phyloP scores from a whole-genome alignment of 2,797 vertebrate genomes.

The Gymnothorax reevesii region DNA sequence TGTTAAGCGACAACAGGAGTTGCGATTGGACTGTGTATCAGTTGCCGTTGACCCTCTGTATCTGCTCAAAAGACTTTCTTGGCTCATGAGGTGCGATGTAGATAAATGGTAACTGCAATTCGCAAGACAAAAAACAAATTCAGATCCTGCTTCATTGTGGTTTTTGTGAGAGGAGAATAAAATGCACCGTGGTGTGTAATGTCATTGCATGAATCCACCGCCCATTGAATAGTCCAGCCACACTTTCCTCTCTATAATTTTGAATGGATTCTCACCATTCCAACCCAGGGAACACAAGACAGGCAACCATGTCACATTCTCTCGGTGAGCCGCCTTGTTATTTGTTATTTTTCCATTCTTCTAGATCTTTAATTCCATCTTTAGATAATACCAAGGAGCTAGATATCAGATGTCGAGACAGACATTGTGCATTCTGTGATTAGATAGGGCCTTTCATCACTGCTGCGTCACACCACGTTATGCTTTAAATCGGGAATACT shows the following conservation, averaged over 20 bases:
- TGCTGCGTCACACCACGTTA: background rate
- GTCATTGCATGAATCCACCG: background rate
- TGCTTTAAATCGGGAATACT: too few relatives aligned
- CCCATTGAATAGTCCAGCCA: background rate
- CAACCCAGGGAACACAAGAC: background rate
- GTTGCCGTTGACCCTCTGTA: background rate
- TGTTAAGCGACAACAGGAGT: background rate
- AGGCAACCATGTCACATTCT: background rate
- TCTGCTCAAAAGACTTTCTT: background rate
- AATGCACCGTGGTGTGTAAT: background rate
- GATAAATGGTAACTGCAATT: background rate
- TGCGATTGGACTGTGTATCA: too few relatives aligned
- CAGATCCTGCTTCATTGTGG: background rate
- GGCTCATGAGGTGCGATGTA: background rate
- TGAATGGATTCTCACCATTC: background rate
- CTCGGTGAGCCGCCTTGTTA: background rate
- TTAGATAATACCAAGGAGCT: background rate
- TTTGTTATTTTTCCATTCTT: background rate
- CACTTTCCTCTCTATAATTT: background rate
- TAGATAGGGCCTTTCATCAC: background rate
- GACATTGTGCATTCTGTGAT: background rate
- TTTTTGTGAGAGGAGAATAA: background rate
- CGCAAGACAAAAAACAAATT: background rate
- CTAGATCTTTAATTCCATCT: background rate
- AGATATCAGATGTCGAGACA: background rate